Evolutionary conservation across 2,888 invertebrate genomes (phyloP).

Genomic region (Chrysolina oricalcia): DNA sequence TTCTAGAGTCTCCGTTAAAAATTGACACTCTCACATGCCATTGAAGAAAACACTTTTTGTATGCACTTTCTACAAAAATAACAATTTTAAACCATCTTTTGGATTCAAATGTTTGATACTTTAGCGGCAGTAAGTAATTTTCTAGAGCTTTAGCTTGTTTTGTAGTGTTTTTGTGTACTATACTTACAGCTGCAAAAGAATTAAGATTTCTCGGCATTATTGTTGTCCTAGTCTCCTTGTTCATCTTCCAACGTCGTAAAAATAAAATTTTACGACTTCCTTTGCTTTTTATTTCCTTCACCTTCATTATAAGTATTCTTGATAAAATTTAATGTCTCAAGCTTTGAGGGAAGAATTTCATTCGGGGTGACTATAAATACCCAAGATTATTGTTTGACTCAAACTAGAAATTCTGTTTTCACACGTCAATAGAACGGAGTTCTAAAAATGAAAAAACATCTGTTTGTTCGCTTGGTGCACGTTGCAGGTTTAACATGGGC

Average conservation of each 20-base stretch:
- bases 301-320: constrained; percentile 4
- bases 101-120: background rate
- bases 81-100: too few relatives aligned
- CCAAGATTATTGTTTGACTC: background rate
- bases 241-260: background rate
- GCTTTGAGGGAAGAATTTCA: background rate
- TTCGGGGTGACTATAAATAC: background rate
- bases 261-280: constrained; percentile 1
- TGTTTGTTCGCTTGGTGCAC: constrained; percentile 2
- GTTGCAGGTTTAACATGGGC: background rate
- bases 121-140: background rate
- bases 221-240: background rate
- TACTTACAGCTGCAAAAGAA: background rate
- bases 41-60: too few relatives aligned
- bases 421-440: background rate
- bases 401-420: constrained; percentile 9
- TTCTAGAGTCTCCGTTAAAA: too few relatives aligned
- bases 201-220: background rate
- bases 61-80: too few relatives aligned
- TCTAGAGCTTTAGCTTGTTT: background rate
- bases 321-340: background rate
- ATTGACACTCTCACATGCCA: too few relatives aligned
- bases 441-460: constrained; percentile 22
- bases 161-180: background rate
- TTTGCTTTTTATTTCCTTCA: background rate